Evolutionary conservation across 2,113 vertebrate species (phyloP), one percentile per base, ranked within the genome.

Genomic region (Ceyx margarethae): DNA sequence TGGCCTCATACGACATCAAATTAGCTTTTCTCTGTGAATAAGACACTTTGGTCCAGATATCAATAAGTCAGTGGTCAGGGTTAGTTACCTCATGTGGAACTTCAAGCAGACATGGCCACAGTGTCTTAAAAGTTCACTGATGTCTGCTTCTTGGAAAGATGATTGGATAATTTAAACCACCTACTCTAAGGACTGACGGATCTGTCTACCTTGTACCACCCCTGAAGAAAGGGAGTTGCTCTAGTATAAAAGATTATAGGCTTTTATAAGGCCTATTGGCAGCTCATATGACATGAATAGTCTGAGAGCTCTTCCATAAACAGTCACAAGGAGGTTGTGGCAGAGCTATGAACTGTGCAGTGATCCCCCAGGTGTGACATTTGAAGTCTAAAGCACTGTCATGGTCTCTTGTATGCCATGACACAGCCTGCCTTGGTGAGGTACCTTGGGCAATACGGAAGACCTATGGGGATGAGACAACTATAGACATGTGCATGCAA

Each of bases 1-100:
- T 67, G 25, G 13, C 73, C 22, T 42, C 2, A 1, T 19, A 22
- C 0, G 0, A 74, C 31, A 40, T 10, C 0, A 7, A 58, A 17
- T 33, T 43, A 56, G 11, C 25, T 54, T 21, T 85, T 69, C 21
- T 72, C 15, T 89, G 14, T 1, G 2, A 64, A 21, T 2, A 58
- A 25, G 4, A 69, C 12, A 23, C 18, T 11, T 50, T 80, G 16
- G 2, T 61, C 7, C 72, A 76, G 60, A 29, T 37, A 53, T 26
- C 54, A 87, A 9, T 8, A 2, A 2, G 11, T 64, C 74, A 23
- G 29, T 40, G 12, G 6, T 53, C 5, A 6, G 33, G 16, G 28
- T 75, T 60, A 43, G 9, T n/a, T 87, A 61, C 22, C 48, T 64
- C 20, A 10, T 58, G 4, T 53, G 33, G 68, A 73, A 15, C 20